Evolutionary conservation across 2,113 vertebrate species (phyloP).

Genomic region (cat (Felis catus)): DNA sequence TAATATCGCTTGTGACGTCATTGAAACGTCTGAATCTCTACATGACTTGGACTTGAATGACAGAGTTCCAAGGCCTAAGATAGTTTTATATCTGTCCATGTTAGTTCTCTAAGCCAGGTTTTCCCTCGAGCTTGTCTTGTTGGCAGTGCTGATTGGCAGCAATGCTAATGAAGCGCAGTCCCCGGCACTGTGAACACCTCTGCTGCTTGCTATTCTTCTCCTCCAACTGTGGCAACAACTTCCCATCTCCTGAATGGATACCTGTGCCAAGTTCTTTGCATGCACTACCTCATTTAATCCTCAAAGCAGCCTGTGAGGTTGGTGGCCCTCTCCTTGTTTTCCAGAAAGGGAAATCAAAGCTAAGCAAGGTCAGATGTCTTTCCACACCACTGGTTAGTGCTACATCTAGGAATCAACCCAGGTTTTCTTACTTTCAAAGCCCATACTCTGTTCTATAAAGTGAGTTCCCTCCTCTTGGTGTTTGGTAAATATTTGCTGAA

Average conservation of each 20-base stretch:
- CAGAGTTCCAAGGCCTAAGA: not conserved
- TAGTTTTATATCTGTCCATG: not conserved
- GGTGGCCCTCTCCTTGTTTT: not conserved
- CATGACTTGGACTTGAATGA: not conserved
- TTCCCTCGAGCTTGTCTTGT: not conserved
- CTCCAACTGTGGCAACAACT: not conserved
- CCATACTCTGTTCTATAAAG: not conserved
- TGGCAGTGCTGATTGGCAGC: not conserved
- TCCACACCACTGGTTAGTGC: not conserved
- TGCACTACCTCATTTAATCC: not conserved
- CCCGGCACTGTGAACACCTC: not conserved
- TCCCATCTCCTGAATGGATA: not conserved
- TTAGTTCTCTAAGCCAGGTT: not conserved
- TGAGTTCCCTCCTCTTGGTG: not conserved
- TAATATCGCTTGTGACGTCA: not conserved
- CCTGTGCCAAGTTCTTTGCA: not conserved
- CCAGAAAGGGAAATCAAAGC: constrained; percentile 12
- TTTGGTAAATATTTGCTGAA: constrained; percentile 43
- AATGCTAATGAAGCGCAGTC: not conserved
- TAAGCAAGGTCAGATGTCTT: not conserved
- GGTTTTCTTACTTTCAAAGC: not conserved
- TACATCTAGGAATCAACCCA: not conserved
- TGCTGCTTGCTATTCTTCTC: not conserved
- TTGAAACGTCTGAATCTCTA: not conserved
- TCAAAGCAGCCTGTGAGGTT: not conserved